Evolutionary conservation across 2,113 vertebrate species (phyloP).

Genomic region (Pholis gunnellus): DNA sequence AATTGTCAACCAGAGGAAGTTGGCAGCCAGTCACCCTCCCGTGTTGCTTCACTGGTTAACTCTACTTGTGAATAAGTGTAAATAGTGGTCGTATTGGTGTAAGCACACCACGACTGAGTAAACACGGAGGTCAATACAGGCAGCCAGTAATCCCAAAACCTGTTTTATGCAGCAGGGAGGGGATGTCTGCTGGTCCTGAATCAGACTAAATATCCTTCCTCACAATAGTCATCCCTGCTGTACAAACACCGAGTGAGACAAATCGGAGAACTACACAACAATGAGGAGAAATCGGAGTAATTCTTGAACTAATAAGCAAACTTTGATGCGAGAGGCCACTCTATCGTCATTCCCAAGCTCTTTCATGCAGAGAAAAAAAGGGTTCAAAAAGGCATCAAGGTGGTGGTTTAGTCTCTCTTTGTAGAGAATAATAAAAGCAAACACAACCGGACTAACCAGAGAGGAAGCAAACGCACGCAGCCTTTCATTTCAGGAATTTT

Average conservation of each 20-base stretch:
- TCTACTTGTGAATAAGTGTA: neutral
- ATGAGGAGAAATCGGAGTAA: conserved; percentile 71
- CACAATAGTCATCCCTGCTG: conserved; percentile 70
- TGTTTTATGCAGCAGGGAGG: conserved; percentile 59
- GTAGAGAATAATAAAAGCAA: conserved; percentile 64
- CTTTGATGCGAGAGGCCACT: conserved; percentile 63
- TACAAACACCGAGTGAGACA: conserved; percentile 71
- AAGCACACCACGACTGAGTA: neutral
- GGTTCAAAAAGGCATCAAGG: conserved; percentile 59
- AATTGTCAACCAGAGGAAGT: neutral
- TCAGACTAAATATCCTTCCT: conserved; percentile 85
- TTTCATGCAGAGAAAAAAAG: conserved; percentile 55
- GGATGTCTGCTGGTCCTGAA: conserved; percentile 69
- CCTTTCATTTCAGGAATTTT: conserved; percentile 72
- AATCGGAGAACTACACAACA: conserved; percentile 69
- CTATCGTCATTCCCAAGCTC: conserved; percentile 58
- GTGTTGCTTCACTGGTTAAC: neutral
- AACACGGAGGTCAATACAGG: conserved; percentile 38
- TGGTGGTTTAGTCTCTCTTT: conserved; percentile 60
- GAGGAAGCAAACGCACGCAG: conserved; percentile 53
- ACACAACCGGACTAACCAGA: conserved; percentile 43
- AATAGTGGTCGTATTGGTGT: conserved; percentile 9
- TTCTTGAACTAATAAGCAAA: conserved; percentile 80
- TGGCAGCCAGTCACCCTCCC: neutral
- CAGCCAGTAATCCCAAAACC: conserved; percentile 29